These are phyloP conservation scores for Cryptocephalus primarius DNA, from an alignment of 2,888 invertebrate genomes.

Conservation along the genomic window DNA sequence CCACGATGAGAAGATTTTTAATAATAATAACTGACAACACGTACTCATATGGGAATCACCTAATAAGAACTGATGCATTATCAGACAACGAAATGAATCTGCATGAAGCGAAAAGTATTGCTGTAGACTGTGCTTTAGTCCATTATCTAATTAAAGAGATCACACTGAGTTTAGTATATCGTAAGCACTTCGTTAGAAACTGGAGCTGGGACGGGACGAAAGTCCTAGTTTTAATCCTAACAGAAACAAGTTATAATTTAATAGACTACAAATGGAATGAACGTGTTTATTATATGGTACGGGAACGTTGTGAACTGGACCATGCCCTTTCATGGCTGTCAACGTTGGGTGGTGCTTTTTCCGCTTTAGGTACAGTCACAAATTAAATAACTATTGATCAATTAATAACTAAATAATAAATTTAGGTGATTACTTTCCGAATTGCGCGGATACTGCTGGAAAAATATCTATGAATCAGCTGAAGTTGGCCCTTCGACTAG, in stretches of 20 bases:
- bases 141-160: constrained; percentile 29
- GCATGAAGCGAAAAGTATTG: neutral
- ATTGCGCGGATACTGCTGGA: constrained; percentile 79
- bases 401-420: neutral
- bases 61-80: too few species aligned
- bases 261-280: constrained; percentile 59
- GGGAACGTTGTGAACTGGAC: constrained; percentile 66
- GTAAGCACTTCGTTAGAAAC: constrained; percentile 14
- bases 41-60: too few species aligned
- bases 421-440: constrained; percentile 67
- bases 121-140: constrained; percentile 25
- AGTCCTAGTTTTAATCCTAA: constrained; percentile 24
- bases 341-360: constrained; percentile 92
- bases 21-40: too few species aligned
- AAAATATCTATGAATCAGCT: constrained; percentile 79
- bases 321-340: constrained; percentile 89
- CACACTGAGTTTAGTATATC: constrained; percentile 19
- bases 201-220: constrained; percentile 4
- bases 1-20: too few species aligned
- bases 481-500: constrained; percentile 64
- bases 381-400: neutral
- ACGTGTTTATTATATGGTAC: constrained; percentile 37
- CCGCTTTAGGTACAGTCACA: constrained; percentile 49
- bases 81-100: too few species aligned
- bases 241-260: constrained; percentile 48